Base-by-base conservation (phyloP, 2,113 vertebrate species). In the Aldabrachelys gigantea region DNA sequence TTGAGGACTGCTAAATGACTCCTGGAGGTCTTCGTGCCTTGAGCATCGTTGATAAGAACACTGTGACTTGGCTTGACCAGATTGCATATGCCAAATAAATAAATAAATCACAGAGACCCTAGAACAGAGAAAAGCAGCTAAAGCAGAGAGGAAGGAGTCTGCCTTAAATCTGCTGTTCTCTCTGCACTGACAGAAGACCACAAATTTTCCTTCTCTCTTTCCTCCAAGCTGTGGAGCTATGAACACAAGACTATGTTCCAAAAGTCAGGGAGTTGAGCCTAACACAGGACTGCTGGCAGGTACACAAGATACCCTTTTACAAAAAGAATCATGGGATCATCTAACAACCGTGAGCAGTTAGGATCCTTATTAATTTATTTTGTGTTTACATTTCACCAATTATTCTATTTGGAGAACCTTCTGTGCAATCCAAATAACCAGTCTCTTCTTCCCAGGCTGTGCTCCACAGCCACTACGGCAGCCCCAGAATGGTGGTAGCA, bases 251-350 rank as follows among this genome's bases (percentile, higher is more conserved):
- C 10, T 4, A 69, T 35, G 75, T 29, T 10, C 8, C 65, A 85
- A 52, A 53, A n/a, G 50, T 21, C 79, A 53, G 8, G 69, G 47
- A 38, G 59, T 9, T 49, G 29, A 41, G 1, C 31, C 59, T 0
- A 0, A 35, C 24, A 29, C 0, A 6, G 49, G 53, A 29, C 25
- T 41, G 21, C 1, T 75, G 86, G 72, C 29, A 53, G 65, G 44
- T 0, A 0, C 7, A 38, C 85, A 0, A 0, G n/a, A 80, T 35
- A 1, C 24, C 2, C 11, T n/a, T 0, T 13, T 0, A 29, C 13
- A 76, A 8, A 31, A 72, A 79, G 54, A 90, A 50, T 76, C 72
- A 76, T 44, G 38, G 41, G 41, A 47, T 29, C 25, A 47, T 47
- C 27, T 41, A 78, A 78, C 29, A 27, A 27, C 76, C 17, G 2